A percentile compares a stretch with the other conserved stretches of the same genome.
Conservation (phyloP, 2,888 invertebrate species). For the Agrotis exclamationis region DNA sequence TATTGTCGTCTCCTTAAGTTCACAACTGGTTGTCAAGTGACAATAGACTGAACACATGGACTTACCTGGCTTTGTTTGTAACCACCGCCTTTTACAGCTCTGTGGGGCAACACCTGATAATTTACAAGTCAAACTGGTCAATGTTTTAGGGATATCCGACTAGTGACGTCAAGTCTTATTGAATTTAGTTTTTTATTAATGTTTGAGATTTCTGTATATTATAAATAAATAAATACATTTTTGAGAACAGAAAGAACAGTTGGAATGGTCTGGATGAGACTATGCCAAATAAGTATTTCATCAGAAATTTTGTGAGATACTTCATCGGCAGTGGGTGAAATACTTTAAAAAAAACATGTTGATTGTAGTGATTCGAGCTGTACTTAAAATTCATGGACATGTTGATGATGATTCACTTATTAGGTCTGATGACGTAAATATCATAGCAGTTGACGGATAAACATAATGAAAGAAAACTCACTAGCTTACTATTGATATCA, state of each 20-base stretch:
- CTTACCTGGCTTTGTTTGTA: slow-evolving; percentile 33
- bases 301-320: no score
- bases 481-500: neutral
- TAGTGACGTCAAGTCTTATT: neutral
- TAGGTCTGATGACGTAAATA: neutral
- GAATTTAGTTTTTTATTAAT: neutral
- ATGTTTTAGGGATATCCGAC: slow-evolving; percentile 4
- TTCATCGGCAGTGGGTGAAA: no score
- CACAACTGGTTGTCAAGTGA: slow-evolving; percentile 31
- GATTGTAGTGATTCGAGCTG: neutral
- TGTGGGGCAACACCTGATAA: slow-evolving; percentile 30
- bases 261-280: no score
- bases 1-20: slow-evolving; percentile 39
- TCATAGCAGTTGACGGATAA: no score
- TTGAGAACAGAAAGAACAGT: no score
- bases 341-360: no score
- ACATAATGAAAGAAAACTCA: no score
- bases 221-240: no score
- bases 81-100: slow-evolving; percentile 16
- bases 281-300: no score
- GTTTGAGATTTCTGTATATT: no score
- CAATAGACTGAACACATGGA: slow-evolving; percentile 41
- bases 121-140: slow-evolving; percentile 31
- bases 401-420: neutral
- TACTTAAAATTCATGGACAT: neutral